phyloP scores from a whole-genome alignment of 2,888 invertebrate species.

The Anthrax anthrax region DNA sequence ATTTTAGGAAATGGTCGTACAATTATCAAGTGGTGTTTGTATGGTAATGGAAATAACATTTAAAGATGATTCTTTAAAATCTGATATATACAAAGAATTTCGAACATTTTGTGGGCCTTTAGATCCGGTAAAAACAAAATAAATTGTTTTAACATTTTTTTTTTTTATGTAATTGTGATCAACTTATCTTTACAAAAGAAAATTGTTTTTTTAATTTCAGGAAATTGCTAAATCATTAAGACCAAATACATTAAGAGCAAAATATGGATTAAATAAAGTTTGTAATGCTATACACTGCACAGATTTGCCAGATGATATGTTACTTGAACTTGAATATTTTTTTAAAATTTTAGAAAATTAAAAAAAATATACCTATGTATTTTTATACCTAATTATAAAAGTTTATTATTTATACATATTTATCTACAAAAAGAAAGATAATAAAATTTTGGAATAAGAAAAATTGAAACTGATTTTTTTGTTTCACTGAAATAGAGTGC shows the following conservation, averaged over 20 bases:
- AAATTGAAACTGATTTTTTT: no score
- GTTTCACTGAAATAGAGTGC: no score
- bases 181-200: no score
- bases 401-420: no score
- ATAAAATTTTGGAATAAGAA: no score
- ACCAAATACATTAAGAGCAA: conserved; percentile 70
- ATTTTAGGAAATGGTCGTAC: conserved; percentile 75
- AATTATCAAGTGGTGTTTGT: conserved; percentile 72
- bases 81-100: conserved; percentile 53
- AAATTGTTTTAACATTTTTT: conserved; percentile 15
- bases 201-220: conserved; percentile 36
- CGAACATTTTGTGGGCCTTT: conserved; percentile 74
- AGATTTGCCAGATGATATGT: conserved; percentile 76
- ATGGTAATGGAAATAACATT: conserved; percentile 70
- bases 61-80: conserved; percentile 37
- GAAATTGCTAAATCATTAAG: conserved; percentile 74
- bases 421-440: no score
- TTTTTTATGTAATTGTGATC: not conserved
- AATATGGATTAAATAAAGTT: conserved; percentile 66
- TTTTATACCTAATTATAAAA: no score
- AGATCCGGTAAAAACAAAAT: conserved; percentile 56
- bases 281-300: conserved; percentile 89
- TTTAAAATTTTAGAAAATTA: conserved; percentile 45
- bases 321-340: conserved; percentile 68
- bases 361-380: not conserved